Base-by-base conservation (phyloP, 2,888 invertebrate species). In the Epirrita christyi region DNA sequence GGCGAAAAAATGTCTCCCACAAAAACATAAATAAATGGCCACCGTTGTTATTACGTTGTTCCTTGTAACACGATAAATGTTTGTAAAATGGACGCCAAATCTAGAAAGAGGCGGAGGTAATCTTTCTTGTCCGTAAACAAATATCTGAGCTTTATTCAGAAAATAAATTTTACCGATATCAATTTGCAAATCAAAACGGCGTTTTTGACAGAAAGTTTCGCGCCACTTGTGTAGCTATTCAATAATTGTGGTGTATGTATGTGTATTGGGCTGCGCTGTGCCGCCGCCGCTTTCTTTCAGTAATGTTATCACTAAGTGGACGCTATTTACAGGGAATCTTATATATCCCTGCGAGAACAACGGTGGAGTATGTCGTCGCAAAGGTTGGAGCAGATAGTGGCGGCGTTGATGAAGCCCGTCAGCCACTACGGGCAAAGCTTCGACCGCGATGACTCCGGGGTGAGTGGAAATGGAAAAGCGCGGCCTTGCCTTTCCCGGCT, bases 1-100 rank as follows among this genome's bases (percentile, higher is more conserved):
- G 28, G 42, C 34, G 47, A 38, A 51, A 57, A n/a, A 59, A 85
- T 85, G 81, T 87, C 81, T 86, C 85, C 76, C 69, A 68, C 68
- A 59, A 87, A 91, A 91, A 88, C 86, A 76, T 86, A 88, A 91
- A 90, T 92, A 92, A 91, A 92, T 92, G 92, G 92, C 85, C 90
- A 91, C 90, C 87, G 83, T 90, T 86, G 75, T 79, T 82, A 74
- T 87, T 89, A 89, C 88, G 88, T 86, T 85, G 80, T 83, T 88
- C 81, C 80, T 88, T 81, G 78, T 85, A 82, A 70, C 70, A 76
- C 75, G 71, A 81, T 76, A 84, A 77, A 80, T 86, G 82, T 84
- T 83, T 85, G 72, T 88, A 87, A 88, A 86, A 92, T 92, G 92
- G 92, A 91, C 83, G 91, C 85, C 81, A 83, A 83, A 68, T 76